Conservation (phyloP, 2,113 vertebrate species). For the Serilophus lunatus region DNA sequence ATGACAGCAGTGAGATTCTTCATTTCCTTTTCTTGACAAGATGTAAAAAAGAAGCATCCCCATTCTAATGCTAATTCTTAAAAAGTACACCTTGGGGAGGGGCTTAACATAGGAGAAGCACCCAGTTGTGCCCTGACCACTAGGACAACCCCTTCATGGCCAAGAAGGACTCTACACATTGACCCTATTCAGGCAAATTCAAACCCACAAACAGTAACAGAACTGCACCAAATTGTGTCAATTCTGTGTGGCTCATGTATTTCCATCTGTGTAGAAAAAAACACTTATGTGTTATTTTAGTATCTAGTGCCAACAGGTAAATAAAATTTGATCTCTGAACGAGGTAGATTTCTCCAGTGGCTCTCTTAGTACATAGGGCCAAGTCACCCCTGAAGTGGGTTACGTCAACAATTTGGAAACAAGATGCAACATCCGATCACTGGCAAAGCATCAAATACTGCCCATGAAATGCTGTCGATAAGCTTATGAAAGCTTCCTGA, state of each 20-base stretch:
- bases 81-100: background rate
- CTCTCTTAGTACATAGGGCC: background rate
- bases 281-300: background rate
- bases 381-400: background rate
- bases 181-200: background rate
- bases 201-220: background rate
- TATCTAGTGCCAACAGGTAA: background rate
- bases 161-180: background rate
- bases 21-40: background rate
- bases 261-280: background rate
- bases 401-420: background rate
- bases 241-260: background rate
- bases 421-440: rapidly evolving
- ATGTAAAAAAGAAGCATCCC: background rate
- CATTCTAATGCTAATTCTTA: background rate
- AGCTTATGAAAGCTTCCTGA: background rate
- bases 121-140: background rate
- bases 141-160: background rate
- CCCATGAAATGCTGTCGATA: background rate
- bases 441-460: rapidly evolving
- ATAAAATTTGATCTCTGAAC: background rate
- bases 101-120: background rate
- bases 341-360: background rate
- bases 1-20: conserved; percentile 3
- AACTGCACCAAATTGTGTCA: rapidly evolving